Base-by-base conservation (phyloP, 2,797 vertebrate genomes). In the Acipenser ruthenus region DNA sequence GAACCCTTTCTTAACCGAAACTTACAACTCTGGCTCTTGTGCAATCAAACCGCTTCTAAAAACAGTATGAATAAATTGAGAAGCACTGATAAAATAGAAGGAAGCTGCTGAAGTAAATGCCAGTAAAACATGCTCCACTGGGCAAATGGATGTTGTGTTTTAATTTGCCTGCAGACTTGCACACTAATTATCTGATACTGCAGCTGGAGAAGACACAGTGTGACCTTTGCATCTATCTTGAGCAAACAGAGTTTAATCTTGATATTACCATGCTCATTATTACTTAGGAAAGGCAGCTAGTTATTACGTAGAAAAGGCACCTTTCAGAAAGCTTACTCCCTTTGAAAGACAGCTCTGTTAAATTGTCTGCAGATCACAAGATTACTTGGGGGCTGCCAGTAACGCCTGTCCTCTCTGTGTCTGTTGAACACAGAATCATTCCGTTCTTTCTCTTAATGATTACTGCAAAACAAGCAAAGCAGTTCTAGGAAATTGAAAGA, bases 211-310 rank as follows among this genome's bases (percentile, higher is more conserved):
- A 72, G 74, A 37, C 23, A 78, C 66, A 64, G 63, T 50, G 59
- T 80, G 79, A 83, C 84, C 83, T 81, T 80, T 84, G 69, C 72
- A 76, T 75, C 70, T 80, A 80, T 73, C 75, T 72, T 74, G 75
- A 69, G 70, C 75, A 80, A 71, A 78, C 73, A 66, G 74, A 69
- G 80, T 82, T 81, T 82, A 78, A 80, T 87, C 78, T 85, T 74
- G 80, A 82, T 76, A 74, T 52, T 83, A 82, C 74, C 82, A 80
- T 70, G 70, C 77, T 79, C 73, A 70, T 78, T 85, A 81, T 87
- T 84, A 84, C 82, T 75, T 10, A 62, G 37, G 61, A 62, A 13
- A 65, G 50, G 37, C 66, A 60, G 8, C 18, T n/a, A 64, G 56
- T 62, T 55, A 63, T 71, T 67, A 52, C 13, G 3, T 10, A 37